Conservation (phyloP, 1,140 invertebrate species). For the Eurosta solidaginis region DNA sequence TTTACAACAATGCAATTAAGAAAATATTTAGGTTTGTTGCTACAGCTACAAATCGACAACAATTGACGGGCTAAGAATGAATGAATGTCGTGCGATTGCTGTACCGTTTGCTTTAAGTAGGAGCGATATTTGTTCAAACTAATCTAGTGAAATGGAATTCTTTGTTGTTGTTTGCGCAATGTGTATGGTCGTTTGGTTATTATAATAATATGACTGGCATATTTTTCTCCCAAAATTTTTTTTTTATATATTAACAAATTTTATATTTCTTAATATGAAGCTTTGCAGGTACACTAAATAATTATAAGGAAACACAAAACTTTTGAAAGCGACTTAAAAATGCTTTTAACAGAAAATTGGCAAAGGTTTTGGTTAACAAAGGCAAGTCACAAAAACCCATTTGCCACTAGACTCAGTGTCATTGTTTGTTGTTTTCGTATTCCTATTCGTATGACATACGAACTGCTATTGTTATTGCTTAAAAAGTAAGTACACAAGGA, state of each 20-base stretch:
- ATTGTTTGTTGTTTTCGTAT: slow-evolving; percentile 19
- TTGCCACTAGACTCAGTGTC: slow-evolving; percentile 21
- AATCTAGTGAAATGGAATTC: too few relatives aligned
- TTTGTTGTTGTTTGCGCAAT: too few relatives aligned
- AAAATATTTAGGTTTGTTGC: too few relatives aligned
- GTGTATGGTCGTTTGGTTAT: too few relatives aligned
- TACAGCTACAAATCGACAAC: too few relatives aligned
- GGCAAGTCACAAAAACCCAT: slow-evolving; percentile 13
- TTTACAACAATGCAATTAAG: too few relatives aligned
- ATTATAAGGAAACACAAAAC: slow-evolving; percentile 5
- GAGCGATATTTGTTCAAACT: too few relatives aligned
- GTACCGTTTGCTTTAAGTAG: too few relatives aligned
- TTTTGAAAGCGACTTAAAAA: slow-evolving; percentile 18
- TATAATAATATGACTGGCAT: neutral
- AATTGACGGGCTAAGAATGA: too few relatives aligned
- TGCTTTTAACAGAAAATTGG: slow-evolving; percentile 26
- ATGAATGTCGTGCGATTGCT: too few relatives aligned
- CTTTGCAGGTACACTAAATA: slow-evolving; percentile 27
- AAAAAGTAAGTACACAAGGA: slow-evolving; percentile 21
- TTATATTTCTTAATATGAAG: slow-evolving; percentile 3
- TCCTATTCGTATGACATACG: slow-evolving; percentile 19
- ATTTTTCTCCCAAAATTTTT: neutral
- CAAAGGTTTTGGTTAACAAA: slow-evolving; percentile 14
- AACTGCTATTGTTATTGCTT: slow-evolving; percentile 2
- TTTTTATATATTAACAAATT: neutral